Evolutionary conservation across 92 coral and sea anemone species (phyloP), one percentile per base, ranked within the genome.

Genomic region (Metridium senile): DNA sequence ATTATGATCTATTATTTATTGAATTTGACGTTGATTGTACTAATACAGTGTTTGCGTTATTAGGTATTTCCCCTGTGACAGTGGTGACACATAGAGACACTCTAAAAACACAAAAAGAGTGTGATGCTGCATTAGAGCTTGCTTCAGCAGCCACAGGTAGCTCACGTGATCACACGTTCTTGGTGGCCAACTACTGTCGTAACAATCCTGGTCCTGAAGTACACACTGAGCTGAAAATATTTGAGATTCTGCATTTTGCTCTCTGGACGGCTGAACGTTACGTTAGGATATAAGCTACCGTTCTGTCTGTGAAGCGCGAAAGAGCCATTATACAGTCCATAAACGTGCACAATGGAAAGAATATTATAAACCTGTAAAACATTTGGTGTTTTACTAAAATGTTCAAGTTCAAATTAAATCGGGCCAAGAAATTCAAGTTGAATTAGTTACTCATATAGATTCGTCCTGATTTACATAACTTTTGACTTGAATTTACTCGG

Each of bases 141-240:
- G 89, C 85, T 16, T 79, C 89, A 3, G 89, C 85, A 19, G 89
- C 85, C 20, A 85, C 89, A 16, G 89, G 89, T 8, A 79, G 85
- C 32, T 79, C 89, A 54, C 89, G 52, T 63, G 66, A 70, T 54
- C 80, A 85, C 65, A 85, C 89, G 1, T 85, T 85, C 85, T 66
- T 72, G 32, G 56, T 85, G 21, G 89, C 89, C 47, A 85, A 79
- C 85, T 85, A 85, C 72, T 79, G 85, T 51, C 52, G 69, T 19
- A 76, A 67, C 20, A 79, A 57, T 30, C 74, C 73, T 0, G 32
- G 81, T 18, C 85, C 84, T 25, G 28, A 79, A 35, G 81, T 73
- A 20, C 26, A 58, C 4, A 85, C 89, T 51, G 89, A 85, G 62
- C 75, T 79, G 25, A 74, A 84, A 71, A 75, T 79, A 54, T 85